Evolutionary conservation across 2,113 vertebrate species (phyloP).

Genomic region (Noturus placidus): DNA sequence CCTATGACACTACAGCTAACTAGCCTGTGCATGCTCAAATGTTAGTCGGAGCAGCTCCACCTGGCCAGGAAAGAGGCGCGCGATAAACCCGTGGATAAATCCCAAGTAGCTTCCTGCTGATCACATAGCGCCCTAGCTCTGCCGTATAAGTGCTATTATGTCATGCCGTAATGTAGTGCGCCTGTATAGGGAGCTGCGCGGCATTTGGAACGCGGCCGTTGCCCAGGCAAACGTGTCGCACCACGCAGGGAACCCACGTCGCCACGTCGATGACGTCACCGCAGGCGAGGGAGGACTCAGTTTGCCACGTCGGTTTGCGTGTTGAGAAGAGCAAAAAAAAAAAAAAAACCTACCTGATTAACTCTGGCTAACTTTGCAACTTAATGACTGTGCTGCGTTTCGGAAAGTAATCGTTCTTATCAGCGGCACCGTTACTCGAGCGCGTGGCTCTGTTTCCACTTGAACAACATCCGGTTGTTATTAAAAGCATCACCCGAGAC

Average conservation of each 20-base stretch:
- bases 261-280: constrained; percentile 66
- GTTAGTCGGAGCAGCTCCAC: background rate
- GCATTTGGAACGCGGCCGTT: background rate
- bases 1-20: background rate
- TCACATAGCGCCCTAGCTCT: background rate
- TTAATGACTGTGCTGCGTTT: too few species aligned
- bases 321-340: constrained; percentile 43
- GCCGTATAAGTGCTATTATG: background rate
- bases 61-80: background rate
- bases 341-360: constrained; percentile 41
- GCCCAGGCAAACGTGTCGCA: background rate
- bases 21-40: background rate
- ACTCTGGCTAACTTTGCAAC: background rate
- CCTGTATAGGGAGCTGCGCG: background rate
- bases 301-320: constrained; percentile 79
- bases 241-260: constrained; percentile 46
- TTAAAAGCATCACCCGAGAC: constrained; percentile 17
- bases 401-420: too few species aligned
- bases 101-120: background rate
- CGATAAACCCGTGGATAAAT: background rate
- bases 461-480: background rate
- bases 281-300: constrained; percentile 58
- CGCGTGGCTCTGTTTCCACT: background rate
- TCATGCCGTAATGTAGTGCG: constrained; percentile 44
- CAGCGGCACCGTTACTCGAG: too few species aligned